Base-by-base conservation (phyloP, 2,113 vertebrate genomes). In the Leuciscus idus region DNA sequence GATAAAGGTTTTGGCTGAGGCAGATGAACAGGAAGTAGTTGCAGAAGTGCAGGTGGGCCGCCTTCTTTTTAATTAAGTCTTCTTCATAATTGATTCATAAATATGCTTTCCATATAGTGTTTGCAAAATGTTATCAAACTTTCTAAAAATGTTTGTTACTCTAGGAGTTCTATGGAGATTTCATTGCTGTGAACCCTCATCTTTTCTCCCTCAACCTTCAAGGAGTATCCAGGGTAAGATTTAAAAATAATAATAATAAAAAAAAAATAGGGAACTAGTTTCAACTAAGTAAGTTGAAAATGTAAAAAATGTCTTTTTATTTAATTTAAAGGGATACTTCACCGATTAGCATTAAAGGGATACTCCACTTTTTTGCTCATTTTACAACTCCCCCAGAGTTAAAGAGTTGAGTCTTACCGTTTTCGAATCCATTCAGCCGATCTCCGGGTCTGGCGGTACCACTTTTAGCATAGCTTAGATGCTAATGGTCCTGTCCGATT, bases 111-210 rank as follows among this genome's bases (percentile, higher is more conserved):
- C 23, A 23, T 13, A 6, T 9, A 81, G 59, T 12, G 10, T 68
- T 8, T 1, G 11, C 6, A 66, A 10, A 74, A 43, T 73, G 39
- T 46, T 46, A 0, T 13, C 17, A 73, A 5, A 12, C 36, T 6
- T 46, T 11, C 36, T 11, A 15, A 52, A 13, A 6, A 26, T 26
- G 0, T 74, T 74, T n/a, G 10, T 48, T 48, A 3, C 72, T 74
- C 4, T 92, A 99, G 98, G 98, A 99, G 92, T 99, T 99, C 91
- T 99, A 99, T 2, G 97, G 97, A 0, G 98, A 99, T 88, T 99
- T 98, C 92, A 97, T 99, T 0, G 98, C 98, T 2, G 96, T 98
- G 90, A 99, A 98, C 87, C 98, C 98, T n/a, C 98, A 99, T 55
- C 94, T 99, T 17, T 99, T 99, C 91, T 98, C 98, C 21, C 96